Conservation (phyloP, 2,113 vertebrate genomes). For the Brachypodius melanocephalos region DNA sequence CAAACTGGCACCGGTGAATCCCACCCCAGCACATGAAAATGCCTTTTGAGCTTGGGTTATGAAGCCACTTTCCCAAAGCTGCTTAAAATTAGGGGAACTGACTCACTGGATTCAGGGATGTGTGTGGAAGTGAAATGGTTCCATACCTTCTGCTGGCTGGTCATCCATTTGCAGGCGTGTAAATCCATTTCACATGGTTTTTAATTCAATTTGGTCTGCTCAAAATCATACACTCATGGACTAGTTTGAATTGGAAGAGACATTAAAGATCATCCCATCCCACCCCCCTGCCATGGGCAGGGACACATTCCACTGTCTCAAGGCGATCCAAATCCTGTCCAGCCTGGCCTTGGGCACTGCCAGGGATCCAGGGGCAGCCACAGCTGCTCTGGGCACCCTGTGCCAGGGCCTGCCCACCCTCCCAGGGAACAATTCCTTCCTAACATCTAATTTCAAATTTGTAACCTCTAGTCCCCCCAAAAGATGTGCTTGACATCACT, state of each 20-base stretch:
- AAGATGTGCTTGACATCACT: background rate
- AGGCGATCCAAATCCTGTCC: background rate
- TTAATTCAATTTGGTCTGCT: background rate
- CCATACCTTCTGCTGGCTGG: background rate
- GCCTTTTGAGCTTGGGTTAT: background rate
- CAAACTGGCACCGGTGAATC: background rate
- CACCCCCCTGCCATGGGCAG: background rate
- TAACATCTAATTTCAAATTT: too few relatives aligned
- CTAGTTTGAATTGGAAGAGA: background rate
- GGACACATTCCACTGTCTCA: background rate
- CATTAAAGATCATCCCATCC: background rate
- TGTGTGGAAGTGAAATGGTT: background rate
- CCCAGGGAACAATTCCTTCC: accelerated
- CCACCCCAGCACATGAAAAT: background rate
- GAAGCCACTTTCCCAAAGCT: background rate
- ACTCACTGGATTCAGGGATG: background rate
- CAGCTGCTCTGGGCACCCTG: background rate
- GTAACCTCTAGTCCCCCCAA: background rate
- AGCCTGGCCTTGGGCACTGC: accelerated
- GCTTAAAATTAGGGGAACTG: background rate
- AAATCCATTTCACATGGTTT: background rate
- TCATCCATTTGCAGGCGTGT: background rate
- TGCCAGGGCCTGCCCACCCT: background rate
- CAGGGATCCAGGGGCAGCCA: background rate
- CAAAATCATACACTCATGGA: background rate